Conservation (phyloP, 2,113 vertebrate species). For the Recurvirostra avosetta region DNA sequence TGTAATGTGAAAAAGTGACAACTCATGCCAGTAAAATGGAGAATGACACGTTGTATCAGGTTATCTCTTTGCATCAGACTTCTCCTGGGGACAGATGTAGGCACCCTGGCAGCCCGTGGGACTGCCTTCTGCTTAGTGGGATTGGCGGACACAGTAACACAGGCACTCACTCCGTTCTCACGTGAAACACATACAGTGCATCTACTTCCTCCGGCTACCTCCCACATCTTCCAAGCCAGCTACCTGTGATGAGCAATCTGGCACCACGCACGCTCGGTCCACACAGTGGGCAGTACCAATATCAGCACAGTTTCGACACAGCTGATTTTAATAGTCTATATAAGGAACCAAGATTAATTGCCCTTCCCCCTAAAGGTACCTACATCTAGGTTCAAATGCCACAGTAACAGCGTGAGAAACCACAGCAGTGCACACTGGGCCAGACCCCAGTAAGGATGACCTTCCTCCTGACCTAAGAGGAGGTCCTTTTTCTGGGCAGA, state of each 20-base stretch:
- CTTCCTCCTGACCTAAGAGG: not conserved
- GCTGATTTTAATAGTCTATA: not conserved
- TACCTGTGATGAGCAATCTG: not conserved
- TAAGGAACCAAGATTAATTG: not conserved
- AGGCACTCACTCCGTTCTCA: not conserved
- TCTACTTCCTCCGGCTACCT: not conserved
- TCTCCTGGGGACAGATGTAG: rapidly evolving
- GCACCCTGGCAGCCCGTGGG: not conserved
- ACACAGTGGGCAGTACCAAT: not conserved
- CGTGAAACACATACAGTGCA: rapidly evolving
- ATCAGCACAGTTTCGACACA: not conserved
- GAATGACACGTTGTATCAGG: not conserved
- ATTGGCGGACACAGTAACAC: no score
- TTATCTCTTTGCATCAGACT: not conserved
- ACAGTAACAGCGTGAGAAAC: not conserved
- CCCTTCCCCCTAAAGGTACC: not conserved
- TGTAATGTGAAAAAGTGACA: rapidly evolving
- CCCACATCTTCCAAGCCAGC: not conserved
- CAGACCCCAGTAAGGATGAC: not conserved
- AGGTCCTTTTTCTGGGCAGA: not conserved
- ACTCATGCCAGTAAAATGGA: rapidly evolving
- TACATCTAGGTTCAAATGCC: not conserved
- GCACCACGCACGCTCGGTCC: not conserved
- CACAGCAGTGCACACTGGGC: not conserved
- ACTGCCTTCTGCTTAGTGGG: not conserved